phyloP scores from a whole-genome alignment of 1,140 invertebrate species.

The Schmidtea mediterranea region DNA sequence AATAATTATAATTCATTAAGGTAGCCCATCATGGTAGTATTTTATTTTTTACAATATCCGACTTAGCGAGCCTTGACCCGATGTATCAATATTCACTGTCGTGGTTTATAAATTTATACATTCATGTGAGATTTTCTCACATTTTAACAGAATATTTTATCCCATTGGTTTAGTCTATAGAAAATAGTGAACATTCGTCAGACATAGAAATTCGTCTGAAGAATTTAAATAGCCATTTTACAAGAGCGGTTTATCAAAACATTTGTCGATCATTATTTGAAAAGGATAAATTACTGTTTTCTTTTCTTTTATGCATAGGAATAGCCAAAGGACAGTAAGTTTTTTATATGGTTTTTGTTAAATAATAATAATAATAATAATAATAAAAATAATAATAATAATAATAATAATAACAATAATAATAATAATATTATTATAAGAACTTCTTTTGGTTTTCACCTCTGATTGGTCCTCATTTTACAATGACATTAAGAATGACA shows the following conservation, averaged over 20 bases:
- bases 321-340: constrained; percentile 30
- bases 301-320: constrained; percentile 25
- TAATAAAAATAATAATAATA: not conserved
- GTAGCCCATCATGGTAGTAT: constrained; percentile 61
- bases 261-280: constrained; percentile 27
- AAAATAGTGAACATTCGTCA: constrained; percentile 16
- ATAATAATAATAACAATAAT: not conserved
- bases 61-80: constrained; percentile 62
- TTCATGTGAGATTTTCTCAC: constrained; percentile 14
- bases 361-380: not conserved
- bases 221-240: constrained; percentile 23
- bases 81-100: constrained; percentile 86
- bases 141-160: constrained; percentile 15
- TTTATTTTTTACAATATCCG: constrained; percentile 62
- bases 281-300: constrained; percentile 27
- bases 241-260: constrained; percentile 25
- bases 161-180: constrained; percentile 19
- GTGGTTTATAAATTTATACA: constrained; percentile 67
- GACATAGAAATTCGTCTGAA: constrained; percentile 17
- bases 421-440: not conserved
- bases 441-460: not conserved
- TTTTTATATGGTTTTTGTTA: not conserved
- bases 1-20: constrained; percentile 8
- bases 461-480: too few species aligned
- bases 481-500: not conserved